A percentile compares a stretch with the other conserved stretches of the same genome.
Conservation (phyloP, 35 echinoderm and acorn worm genomes). For the Heliocidaris erythrogramma region DNA sequence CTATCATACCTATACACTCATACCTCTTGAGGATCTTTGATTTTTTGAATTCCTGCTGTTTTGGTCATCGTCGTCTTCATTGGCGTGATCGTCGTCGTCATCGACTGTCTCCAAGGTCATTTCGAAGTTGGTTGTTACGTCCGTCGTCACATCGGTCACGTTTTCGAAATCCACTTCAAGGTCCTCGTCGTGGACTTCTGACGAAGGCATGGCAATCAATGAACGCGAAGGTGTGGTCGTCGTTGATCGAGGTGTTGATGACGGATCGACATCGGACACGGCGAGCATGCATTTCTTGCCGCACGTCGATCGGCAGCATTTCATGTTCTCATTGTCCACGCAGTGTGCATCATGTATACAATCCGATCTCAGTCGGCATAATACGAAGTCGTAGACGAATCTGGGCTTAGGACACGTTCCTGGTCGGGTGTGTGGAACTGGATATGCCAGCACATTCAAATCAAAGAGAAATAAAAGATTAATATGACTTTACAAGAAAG, state of each 20-base stretch:
- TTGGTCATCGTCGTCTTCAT: not conserved
- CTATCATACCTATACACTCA: not conserved
- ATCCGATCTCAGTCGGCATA: not conserved
- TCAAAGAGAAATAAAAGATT: not conserved
- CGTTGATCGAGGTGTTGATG: not conserved
- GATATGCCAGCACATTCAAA: no score
- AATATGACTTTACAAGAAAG: not conserved
- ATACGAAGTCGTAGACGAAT: not conserved
- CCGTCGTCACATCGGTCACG: not conserved
- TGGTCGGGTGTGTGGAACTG: not conserved
- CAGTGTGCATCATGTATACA: conserved; percentile 1
- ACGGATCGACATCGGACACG: not conserved
- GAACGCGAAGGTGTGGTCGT: not conserved
- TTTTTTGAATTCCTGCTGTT: not conserved
- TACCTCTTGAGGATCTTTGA: not conserved
- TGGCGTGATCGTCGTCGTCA: not conserved
- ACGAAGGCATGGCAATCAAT: not conserved
- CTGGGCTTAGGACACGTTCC: not conserved
- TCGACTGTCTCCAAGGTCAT: not conserved
- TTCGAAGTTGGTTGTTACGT: not conserved
- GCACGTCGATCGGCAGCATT: conserved; percentile 23
- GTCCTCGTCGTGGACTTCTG: not conserved
- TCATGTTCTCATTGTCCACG: conserved; percentile 7
- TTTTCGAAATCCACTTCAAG: not conserved
- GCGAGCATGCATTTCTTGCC: conserved; percentile 1